phyloP scores from a whole-genome alignment of 2,113 vertebrate genomes.

The Corvus moneduloides region DNA sequence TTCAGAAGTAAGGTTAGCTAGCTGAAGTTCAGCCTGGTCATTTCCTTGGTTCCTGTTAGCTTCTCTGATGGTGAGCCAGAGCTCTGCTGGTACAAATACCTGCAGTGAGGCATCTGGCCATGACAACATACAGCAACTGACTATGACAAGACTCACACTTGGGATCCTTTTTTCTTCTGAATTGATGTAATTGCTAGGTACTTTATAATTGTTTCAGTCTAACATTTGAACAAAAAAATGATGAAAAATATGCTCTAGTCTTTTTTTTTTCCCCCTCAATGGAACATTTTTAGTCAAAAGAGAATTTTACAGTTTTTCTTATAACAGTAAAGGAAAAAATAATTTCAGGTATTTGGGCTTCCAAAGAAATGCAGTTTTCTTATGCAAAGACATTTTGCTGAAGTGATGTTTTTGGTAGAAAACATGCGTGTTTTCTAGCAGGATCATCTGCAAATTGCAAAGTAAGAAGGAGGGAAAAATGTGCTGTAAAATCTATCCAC shows the following conservation, averaged over 20 bases:
- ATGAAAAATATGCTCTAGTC: neutral
- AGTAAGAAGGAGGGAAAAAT: neutral
- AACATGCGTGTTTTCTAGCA: neutral
- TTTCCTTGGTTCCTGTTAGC: neutral
- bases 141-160: neutral
- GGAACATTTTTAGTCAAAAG: neutral
- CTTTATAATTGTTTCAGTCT: neutral
- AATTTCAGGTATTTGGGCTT: neutral
- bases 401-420: neutral
- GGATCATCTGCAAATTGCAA: neutral
- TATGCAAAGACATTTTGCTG: neutral
- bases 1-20: neutral
- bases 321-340: neutral
- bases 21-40: neutral
- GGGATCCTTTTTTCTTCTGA: neutral
- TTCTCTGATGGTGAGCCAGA: neutral
- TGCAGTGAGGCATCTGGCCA: neutral
- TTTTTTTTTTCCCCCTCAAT: too few species aligned
- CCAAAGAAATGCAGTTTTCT: neutral
- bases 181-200: neutral
- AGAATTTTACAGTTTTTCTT: neutral
- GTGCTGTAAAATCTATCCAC: neutral
- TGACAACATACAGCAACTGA: neutral
- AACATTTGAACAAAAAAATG: neutral
- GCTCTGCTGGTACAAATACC: neutral